phyloP scores from a whole-genome alignment of 2,797 vertebrate species.

The Ctenopoma kingsleyae region DNA sequence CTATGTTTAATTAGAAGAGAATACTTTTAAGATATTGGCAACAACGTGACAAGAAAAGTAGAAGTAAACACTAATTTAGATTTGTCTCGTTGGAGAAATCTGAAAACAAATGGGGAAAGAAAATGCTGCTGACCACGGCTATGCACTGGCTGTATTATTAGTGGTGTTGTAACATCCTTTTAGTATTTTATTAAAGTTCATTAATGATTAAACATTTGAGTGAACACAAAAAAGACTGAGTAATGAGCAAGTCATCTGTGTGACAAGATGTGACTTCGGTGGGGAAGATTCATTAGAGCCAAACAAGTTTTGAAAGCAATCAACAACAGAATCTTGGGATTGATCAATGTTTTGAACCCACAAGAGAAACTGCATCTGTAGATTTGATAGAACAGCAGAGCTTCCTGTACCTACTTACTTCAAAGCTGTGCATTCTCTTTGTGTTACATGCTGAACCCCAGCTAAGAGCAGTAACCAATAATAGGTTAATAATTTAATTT shows the following conservation, averaged over 20 bases:
- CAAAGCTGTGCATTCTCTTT: constrained; percentile 17
- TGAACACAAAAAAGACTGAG: neutral
- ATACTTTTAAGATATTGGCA: neutral
- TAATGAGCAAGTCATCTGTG: neutral
- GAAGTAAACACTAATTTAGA: neutral
- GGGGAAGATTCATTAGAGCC: neutral
- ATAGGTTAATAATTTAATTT: neutral
- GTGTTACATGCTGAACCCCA: neutral
- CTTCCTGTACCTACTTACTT: constrained; percentile 2
- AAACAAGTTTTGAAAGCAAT: neutral
- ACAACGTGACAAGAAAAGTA: neutral
- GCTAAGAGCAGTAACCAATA: constrained; percentile 3
- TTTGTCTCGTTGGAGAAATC: neutral
- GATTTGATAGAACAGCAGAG: neutral
- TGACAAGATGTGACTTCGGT: neutral
- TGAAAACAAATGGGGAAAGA: neutral
- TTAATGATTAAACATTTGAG: neutral
- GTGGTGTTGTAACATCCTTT: neutral
- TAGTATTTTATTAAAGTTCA: neutral
- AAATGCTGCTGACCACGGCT: neutral
- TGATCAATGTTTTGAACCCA: constrained; percentile 15
- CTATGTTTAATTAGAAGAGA: neutral
- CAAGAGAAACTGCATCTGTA: neutral
- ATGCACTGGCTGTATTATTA: neutral
- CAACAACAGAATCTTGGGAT: neutral